Evolutionary conservation across 2,113 vertebrate genomes (phyloP), one percentile per base, ranked within the genome.

Genomic region (Eidolon helvum): DNA sequence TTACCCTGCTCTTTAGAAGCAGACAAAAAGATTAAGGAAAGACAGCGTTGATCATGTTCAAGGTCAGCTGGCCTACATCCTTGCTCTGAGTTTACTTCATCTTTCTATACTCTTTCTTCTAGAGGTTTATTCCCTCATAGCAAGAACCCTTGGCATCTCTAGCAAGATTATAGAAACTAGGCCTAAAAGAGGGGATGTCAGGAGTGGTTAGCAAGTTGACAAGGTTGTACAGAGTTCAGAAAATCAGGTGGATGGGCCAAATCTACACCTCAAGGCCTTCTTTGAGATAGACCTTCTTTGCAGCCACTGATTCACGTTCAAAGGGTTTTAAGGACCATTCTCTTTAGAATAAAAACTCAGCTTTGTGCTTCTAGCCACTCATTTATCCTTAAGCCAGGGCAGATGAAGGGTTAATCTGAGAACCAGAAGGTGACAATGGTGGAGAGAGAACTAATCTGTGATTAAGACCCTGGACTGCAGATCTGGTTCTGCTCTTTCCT

Each of bases 31-130:
- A 16, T 18, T 28, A n/a, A 45, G 55, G 59, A 43, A 14, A 21
- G 45, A 18, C 18, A 8, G 10, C 4, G 0, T 3, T 30, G 38
- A 30, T 7, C 4, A 22, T 0, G 15, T 9, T 14, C 18, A 14
- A 50, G n/a, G 33, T 35, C 22, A 63, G 35, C 18, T 6, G 59
- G 2, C 12, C 61, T 50, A 2, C 1, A 0, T 28, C 33, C 28
- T 74, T 16, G 21, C 68, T 30, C 53, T 43, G 12, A 74, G 26
- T 45, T 38, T 18, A 1, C 43, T 18, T 59, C 0, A 0, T 74
- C 91, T 65, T 35, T 30, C 66, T 26, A 48, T 26, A 10, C 26
- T 79, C 68, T 40, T 83, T 59, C 40, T 59, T 2, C n/a, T 33
- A 0, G 1, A 26, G 61, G 79, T 65, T 48, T 40, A 68, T 53